Percentiles rank a stretch among this genome's conserved stretches.
Evolutionary conservation across 2,797 vertebrate genomes (phyloP).

Genomic region (Psittacula echo): DNA sequence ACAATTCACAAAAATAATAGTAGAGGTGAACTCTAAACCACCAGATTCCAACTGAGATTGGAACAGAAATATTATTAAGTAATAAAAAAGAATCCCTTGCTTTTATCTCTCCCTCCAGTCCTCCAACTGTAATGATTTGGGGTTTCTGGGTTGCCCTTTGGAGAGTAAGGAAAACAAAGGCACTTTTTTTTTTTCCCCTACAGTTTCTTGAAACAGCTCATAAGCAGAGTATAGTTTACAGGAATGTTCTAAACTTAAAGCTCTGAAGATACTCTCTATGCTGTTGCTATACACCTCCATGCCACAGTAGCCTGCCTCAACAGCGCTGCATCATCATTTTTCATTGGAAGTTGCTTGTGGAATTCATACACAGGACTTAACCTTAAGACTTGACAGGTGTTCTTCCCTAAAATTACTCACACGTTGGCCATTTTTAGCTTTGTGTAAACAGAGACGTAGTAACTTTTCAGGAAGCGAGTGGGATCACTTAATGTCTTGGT

Average conservation of each 20-base stretch:
- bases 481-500: background rate
- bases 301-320: background rate
- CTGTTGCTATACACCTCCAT: background rate
- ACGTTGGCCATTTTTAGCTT: background rate
- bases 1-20: background rate
- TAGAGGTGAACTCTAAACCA: background rate
- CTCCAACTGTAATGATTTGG: fast-evolving
- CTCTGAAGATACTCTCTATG: background rate
- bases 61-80: background rate
- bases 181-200: background rate
- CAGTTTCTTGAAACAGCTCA: background rate
- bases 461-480: background rate
- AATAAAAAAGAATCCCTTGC: background rate
- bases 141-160: fast-evolving
- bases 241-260: background rate
- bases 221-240: background rate
- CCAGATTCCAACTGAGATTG: background rate
- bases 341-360: background rate
- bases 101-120: background rate
- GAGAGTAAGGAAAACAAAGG: background rate
- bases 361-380: background rate
- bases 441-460: background rate
- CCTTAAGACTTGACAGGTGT: background rate
- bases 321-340: background rate
- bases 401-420: background rate